These are phyloP conservation scores for Thamnaconus septentrionalis DNA, from an alignment of 2,113 vertebrate genomes.

Conservation along the genomic window DNA sequence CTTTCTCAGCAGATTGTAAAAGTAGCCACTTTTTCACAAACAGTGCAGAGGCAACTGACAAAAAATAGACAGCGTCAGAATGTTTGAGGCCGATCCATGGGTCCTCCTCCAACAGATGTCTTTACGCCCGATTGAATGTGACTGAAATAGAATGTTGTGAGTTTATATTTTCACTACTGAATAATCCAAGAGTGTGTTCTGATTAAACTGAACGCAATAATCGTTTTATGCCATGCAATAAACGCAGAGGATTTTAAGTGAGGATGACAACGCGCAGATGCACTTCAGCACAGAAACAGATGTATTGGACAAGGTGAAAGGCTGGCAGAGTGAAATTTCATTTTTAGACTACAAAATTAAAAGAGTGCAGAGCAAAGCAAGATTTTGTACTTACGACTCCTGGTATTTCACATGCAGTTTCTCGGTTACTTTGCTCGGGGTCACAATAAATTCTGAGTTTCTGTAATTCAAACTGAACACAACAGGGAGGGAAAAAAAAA, in stretches of 20 bases:
- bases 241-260: slow-evolving; percentile 1
- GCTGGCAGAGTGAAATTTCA: slow-evolving; percentile 24
- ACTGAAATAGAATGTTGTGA: slow-evolving; percentile 21
- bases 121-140: slow-evolving; percentile 32
- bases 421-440: slow-evolving; percentile 91
- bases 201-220: slow-evolving; percentile 13
- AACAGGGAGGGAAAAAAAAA: not conserved
- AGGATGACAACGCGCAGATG: slow-evolving; percentile 4
- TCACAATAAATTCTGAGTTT: slow-evolving; percentile 97
- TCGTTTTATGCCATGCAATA: not conserved
- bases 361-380: not conserved
- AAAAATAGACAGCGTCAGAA: slow-evolving; percentile 12
- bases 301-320: slow-evolving; percentile 28
- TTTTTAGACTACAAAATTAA: not conserved
- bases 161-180: slow-evolving; percentile 18
- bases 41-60: slow-evolving; percentile 33
- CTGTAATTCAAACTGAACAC: slow-evolving; percentile 91
- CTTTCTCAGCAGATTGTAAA: slow-evolving; percentile 45
- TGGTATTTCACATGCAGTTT: slow-evolving; percentile 94
- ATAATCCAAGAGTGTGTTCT: not conserved
- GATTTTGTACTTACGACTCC: slow-evolving; percentile 86
- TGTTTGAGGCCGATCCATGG: slow-evolving; percentile 38
- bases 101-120: slow-evolving; percentile 27
- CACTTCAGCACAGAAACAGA: slow-evolving; percentile 36
- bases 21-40: slow-evolving; percentile 38